Conservation (phyloP, 2,888 invertebrate species). For the Tachina fera region DNA sequence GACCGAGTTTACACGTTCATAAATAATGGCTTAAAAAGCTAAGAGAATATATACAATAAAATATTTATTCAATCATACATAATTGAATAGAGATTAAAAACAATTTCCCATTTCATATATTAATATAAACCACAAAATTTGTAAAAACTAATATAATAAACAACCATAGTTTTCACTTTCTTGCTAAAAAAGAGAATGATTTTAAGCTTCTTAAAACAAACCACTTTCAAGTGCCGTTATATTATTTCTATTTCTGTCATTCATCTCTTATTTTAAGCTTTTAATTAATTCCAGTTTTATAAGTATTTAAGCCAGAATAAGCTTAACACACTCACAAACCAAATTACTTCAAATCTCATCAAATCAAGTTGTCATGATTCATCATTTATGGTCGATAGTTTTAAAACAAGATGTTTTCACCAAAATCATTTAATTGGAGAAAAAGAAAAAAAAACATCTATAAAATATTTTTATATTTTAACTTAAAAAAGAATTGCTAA, state of each 20-base stretch:
- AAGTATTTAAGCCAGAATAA: not conserved
- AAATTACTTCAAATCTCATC: constrained; percentile 24
- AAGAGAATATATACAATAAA: not conserved
- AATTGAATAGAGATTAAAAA: not conserved
- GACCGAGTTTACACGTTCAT: not conserved
- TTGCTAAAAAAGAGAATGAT: not conserved
- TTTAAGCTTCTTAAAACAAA: not conserved
- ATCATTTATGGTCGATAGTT: constrained; percentile 41
- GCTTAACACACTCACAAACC: not conserved
- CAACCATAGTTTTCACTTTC: constrained; percentile 5
- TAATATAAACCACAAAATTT: not conserved
- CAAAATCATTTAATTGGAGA: constrained; percentile 1
- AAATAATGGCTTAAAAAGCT: not conserved
- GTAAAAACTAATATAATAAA: not conserved
- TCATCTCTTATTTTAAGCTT: constrained; percentile 8
- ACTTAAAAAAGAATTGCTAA: not conserved
- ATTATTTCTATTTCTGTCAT: not conserved
- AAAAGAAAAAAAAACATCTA: not conserved
- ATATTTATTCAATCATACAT: not conserved
- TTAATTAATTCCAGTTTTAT: constrained; percentile 6
- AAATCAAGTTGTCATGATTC: constrained; percentile 32
- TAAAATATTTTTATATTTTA: not conserved
- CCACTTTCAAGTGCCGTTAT: not conserved
- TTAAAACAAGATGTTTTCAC: constrained; percentile 31
- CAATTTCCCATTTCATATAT: not conserved